These are phyloP conservation scores for Timema podura DNA, from an alignment of 2,888 invertebrate species.

Conservation along the genomic window DNA sequence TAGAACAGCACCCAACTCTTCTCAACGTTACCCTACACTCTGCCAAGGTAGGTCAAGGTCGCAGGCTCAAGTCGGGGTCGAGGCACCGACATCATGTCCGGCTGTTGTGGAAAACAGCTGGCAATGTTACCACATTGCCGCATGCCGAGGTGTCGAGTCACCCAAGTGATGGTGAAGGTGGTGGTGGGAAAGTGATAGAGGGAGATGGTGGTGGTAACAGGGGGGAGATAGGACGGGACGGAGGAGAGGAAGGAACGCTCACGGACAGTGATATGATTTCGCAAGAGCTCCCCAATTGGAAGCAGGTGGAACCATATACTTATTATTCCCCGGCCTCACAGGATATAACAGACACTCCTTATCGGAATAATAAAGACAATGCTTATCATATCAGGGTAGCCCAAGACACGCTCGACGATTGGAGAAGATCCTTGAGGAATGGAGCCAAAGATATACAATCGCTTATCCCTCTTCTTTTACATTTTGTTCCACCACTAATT, in stretches of 20 bases:
- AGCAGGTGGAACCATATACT: slow-evolving; percentile 28
- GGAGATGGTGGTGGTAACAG: slow-evolving; percentile 23
- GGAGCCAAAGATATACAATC: slow-evolving; percentile 16
- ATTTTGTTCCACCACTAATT: slow-evolving; percentile 10
- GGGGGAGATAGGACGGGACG: slow-evolving; percentile 26
- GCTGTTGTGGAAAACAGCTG: background rate
- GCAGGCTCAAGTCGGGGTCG: slow-evolving; percentile 15
- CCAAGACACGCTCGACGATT: slow-evolving; percentile 24
- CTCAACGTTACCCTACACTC: slow-evolving; percentile 77
- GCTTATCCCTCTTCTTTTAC: slow-evolving; percentile 12
- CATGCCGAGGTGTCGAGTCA: background rate
- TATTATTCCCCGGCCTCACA: slow-evolving; percentile 28
- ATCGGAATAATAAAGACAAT: slow-evolving; percentile 22
- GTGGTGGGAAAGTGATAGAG: slow-evolving; percentile 16
- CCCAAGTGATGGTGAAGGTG: slow-evolving; percentile 23
- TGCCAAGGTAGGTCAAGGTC: slow-evolving; percentile 61
- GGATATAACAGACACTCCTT: slow-evolving; percentile 26
- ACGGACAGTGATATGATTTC: slow-evolving; percentile 16
- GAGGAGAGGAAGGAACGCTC: slow-evolving; percentile 16
- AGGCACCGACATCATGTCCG: slow-evolving; percentile 17
- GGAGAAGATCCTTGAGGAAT: slow-evolving; percentile 23
- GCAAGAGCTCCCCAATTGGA: slow-evolving; percentile 14
- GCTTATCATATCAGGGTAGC: slow-evolving; percentile 26
- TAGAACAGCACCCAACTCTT: slow-evolving; percentile 79
- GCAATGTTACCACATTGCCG: background rate